These are phyloP conservation scores for Sesamia inferens DNA, from an alignment of 2,888 invertebrate species.

Conservation along the genomic window DNA sequence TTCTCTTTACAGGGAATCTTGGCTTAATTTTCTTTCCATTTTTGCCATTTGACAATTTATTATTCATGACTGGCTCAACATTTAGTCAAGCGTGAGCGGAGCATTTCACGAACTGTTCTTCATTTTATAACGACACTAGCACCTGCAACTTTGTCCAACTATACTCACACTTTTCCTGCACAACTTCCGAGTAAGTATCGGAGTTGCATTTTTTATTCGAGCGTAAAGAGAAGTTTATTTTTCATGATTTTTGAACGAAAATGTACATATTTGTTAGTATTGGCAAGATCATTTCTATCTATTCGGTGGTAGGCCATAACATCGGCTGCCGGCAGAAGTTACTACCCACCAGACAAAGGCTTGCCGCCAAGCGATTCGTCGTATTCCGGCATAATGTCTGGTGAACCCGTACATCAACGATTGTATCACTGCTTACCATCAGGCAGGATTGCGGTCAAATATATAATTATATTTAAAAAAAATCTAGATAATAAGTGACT, in stretches of 20 bases:
- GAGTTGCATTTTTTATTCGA: slow-evolving; percentile 23
- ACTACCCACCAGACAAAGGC: too few species aligned
- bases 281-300: neutral
- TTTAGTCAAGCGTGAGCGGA: slow-evolving; percentile 43
- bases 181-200: slow-evolving; percentile 5
- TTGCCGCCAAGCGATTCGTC: too few species aligned
- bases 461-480: too few species aligned
- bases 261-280: neutral
- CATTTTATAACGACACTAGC: slow-evolving; percentile 35
- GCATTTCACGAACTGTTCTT: slow-evolving; percentile 27
- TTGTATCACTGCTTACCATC: too few species aligned
- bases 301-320: too few species aligned
- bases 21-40: slow-evolving; percentile 44
- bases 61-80: slow-evolving; percentile 57
- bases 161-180: slow-evolving; percentile 24
- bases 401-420: too few species aligned
- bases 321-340: too few species aligned
- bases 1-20: slow-evolving; percentile 36
- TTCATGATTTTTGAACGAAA: neutral
- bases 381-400: too few species aligned
- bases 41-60: slow-evolving; percentile 54
- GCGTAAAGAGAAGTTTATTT: neutral
- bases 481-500: too few species aligned
- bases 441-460: too few species aligned
- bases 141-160: slow-evolving; percentile 9